These are phyloP conservation scores for Eonycteris spelaea DNA, from an alignment of 2,113 vertebrate genomes.

Conservation along the genomic window DNA sequence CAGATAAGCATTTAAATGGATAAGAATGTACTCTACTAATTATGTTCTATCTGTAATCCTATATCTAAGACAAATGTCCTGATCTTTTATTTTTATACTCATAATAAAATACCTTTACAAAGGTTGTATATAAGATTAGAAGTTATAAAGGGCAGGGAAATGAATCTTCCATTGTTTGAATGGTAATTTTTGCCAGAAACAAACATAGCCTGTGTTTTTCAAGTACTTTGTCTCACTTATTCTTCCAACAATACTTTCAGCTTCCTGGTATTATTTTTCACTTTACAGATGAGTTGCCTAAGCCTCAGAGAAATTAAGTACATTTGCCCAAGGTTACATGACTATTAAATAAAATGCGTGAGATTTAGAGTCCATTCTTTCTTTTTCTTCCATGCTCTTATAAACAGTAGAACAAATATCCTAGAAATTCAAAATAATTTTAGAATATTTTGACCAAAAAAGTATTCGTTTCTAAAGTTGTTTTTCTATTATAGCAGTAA, in stretches of 20 bases:
- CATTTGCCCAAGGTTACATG: neutral
- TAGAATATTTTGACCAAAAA: neutral
- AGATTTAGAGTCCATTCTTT: neutral
- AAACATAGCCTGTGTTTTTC: neutral
- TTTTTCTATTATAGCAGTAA: neutral
- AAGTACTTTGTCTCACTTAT: neutral
- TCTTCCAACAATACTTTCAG: neutral
- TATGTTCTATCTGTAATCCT: neutral
- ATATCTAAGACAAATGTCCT: neutral
- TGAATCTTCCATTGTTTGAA: neutral
- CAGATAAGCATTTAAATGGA: neutral
- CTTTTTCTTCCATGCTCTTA: neutral
- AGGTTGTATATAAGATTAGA: neutral
- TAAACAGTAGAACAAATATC: neutral
- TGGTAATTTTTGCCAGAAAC: neutral
- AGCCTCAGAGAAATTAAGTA: neutral
- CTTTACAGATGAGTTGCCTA: neutral
- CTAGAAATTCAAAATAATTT: conserved; percentile 14
- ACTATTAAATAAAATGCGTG: neutral
- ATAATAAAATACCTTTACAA: neutral
- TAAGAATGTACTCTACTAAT: neutral
- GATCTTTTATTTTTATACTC: neutral
- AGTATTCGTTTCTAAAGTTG: neutral
- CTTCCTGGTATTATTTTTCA: neutral
- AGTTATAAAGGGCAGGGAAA: neutral